phyloP scores from a whole-genome alignment of 2,113 vertebrate species.

The Abramis brama region DNA sequence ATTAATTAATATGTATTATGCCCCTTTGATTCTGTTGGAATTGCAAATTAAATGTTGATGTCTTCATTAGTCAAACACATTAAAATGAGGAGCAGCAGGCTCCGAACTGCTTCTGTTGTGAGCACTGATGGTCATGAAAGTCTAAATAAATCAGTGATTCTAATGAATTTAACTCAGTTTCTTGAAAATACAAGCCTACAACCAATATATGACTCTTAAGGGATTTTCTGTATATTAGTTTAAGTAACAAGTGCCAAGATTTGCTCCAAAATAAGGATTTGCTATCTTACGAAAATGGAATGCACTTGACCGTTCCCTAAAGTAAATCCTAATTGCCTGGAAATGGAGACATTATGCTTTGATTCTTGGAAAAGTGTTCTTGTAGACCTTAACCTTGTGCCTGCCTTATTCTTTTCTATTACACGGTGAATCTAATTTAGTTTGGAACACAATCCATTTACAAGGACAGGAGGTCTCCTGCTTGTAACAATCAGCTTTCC shows the following conservation, averaged over 20 bases:
- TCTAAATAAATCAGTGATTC: neutral
- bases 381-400: neutral
- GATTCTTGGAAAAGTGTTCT: neutral
- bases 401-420: constrained; percentile 17
- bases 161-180: neutral
- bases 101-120: neutral
- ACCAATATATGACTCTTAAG: neutral
- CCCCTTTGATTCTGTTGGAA: neutral
- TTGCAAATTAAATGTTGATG: constrained; percentile 12
- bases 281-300: neutral
- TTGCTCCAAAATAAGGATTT: neutral
- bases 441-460: constrained; percentile 5
- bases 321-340: constrained; percentile 20
- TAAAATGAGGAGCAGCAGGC: neutral
- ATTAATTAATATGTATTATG: constrained; percentile 1
- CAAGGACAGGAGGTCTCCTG: neutral
- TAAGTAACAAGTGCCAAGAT: neutral
- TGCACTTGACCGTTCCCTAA: neutral
- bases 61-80: constrained; percentile 15
- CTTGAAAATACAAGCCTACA: neutral
- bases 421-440: neutral
- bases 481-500: neutral
- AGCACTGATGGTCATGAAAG: neutral
- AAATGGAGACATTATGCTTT: constrained; percentile 25
- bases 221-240: neutral